Evolutionary conservation across 2,888 invertebrate genomes (phyloP).

Genomic region (Siphonodentalium dalli): DNA sequence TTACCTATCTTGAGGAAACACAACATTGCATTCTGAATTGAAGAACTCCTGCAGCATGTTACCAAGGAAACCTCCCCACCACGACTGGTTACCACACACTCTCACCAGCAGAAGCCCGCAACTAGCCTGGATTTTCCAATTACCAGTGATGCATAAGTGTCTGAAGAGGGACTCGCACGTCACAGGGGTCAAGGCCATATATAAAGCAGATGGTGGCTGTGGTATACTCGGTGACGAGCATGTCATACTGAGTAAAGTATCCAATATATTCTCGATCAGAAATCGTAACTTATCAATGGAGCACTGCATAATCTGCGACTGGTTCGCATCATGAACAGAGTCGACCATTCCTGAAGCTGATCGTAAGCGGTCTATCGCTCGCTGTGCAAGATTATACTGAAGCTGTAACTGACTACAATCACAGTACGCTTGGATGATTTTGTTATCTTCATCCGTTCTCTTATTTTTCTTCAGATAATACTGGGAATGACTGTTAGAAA

Average conservation of each 20-base stretch:
- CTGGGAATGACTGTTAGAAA: conserved; percentile 68
- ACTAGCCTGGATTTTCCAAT: conserved; percentile 74
- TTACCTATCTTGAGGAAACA: conserved; percentile 86
- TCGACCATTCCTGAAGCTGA: conserved; percentile 64
- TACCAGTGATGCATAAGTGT: conserved; percentile 79
- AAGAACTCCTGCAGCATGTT: conserved; percentile 81
- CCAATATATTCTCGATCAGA: conserved; percentile 81
- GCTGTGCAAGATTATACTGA: conserved; percentile 80
- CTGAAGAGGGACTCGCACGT: conserved; percentile 73
- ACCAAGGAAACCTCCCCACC: conserved; percentile 92
- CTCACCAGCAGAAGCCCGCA: conserved; percentile 75
- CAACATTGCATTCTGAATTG: conserved; percentile 78
- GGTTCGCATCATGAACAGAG: conserved; percentile 42
- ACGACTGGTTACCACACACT: conserved; percentile 77
- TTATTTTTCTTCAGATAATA: conserved; percentile 74
- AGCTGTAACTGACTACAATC: conserved; percentile 89
- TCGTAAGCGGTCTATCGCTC: conserved; percentile 74
- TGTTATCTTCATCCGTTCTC: conserved; percentile 68
- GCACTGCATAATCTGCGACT: conserved; percentile 68
- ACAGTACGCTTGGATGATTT: conserved; percentile 70
- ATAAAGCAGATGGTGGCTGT: conserved; percentile 48
- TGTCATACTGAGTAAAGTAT: conserved; percentile 73
- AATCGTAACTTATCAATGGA: conserved; percentile 85
- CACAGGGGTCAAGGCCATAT: conserved; percentile 50
- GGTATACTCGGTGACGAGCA: conserved; percentile 64